Evolutionary conservation across 2,797 vertebrate species (phyloP), one percentile per base, ranked within the genome.

Genomic region (Macroramphosus scolopax): DNA sequence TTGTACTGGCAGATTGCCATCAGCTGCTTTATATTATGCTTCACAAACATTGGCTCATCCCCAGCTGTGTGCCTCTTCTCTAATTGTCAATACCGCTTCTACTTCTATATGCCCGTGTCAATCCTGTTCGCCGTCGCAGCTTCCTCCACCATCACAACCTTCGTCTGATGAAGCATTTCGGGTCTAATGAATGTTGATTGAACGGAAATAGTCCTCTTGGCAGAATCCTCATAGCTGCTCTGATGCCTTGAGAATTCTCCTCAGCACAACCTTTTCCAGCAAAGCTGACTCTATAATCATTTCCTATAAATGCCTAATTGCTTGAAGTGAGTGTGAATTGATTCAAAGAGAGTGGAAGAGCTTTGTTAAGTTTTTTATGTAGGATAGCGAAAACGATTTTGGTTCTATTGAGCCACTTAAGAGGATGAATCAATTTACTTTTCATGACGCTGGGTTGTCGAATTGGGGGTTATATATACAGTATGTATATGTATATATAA

Each of bases 31-130:
- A 30, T n/a, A n/a, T n/a, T 30, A 30, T 30, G 29, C 29, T 33
- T 33, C 32, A 16, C 26, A 43, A 30, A 40, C 38, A 40, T 8
- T 30, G 12, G 16, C 16, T 43, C 41, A 13, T 18, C 18, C 40
- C 10, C n/a, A 39, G 37, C 22, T 15, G 15, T 25, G 22, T 15
- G 38, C 8, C 13, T 36, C 2, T 30, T 8, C 9, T 30, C 3
- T 12, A 10, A 12, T 9, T 4, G 29, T 12, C 25, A 26, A 7
- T 26, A 9, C 29, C 25, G 25, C 5, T 30, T 30, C 29, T 12
- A 30, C n/a, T 12, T 30, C 9, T 30, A 12, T 30, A 8, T 10
- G 3, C n/a, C 29, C n/a, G 29, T 10, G n/a, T 30, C 20, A 22
- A 22, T 6, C 6, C 20, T 6, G 3, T 22, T 6, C 20, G 20